Evolutionary conservation across 92 coral and sea anemone species (phyloP).

Genomic region (Montipora capitata): DNA sequence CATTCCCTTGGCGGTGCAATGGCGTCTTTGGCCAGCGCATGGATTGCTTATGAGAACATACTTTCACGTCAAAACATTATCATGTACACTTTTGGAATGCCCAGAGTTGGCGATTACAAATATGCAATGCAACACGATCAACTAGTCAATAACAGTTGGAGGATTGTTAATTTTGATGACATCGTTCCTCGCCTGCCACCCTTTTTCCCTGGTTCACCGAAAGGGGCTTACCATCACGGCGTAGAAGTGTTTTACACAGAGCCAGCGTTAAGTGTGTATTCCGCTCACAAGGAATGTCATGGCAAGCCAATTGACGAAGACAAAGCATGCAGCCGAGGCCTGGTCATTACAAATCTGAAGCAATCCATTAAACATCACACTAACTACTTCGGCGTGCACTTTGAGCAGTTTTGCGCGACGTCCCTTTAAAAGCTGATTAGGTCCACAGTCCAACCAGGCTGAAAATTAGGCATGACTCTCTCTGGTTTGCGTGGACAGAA

Average conservation of each 20-base stretch:
- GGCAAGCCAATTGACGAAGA: constrained; percentile 55
- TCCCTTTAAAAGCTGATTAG: no score
- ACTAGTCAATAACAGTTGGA: constrained; percentile 69
- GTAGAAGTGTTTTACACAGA: constrained; percentile 56
- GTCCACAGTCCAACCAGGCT: no score
- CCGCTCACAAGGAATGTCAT: constrained; percentile 63
- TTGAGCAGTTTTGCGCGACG: constrained; percentile 21
- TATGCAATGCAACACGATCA: constrained; percentile 67
- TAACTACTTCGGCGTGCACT: constrained; percentile 39
- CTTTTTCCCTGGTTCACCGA: neutral
- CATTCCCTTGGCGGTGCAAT: constrained; percentile 73
- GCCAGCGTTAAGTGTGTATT: constrained; percentile 37
- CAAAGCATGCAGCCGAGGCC: constrained; percentile 29
- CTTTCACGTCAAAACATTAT: constrained; percentile 44
- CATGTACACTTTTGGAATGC: constrained; percentile 71
- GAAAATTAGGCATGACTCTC: no score
- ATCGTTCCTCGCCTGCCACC: constrained; percentile 57
- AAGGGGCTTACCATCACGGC: constrained; percentile 64
- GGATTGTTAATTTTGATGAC: constrained; percentile 64
- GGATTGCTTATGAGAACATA: constrained; percentile 47
- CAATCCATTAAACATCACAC: constrained; percentile 18
- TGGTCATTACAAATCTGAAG: neutral
- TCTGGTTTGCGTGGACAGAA: no score
- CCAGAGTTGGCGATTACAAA: constrained; percentile 62
- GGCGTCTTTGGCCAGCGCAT: constrained; percentile 57